Conservation (phyloP, 2,888 invertebrate genomes). For the Bombylius discolor region DNA sequence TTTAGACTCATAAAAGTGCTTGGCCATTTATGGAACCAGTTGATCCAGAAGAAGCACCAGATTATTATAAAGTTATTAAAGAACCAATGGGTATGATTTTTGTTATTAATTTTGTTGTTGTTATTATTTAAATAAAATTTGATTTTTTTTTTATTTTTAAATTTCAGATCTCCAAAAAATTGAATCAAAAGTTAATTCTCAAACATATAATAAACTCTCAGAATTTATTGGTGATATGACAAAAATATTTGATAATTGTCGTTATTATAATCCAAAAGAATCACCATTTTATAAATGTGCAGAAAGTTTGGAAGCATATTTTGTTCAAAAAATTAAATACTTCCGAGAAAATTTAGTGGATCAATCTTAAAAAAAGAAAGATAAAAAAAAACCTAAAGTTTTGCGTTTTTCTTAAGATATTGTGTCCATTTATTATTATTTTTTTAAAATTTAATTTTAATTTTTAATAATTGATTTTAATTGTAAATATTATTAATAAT, state of each 20-base stretch:
- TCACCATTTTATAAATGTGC: slow-evolving; percentile 95
- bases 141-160: slow-evolving; percentile 21
- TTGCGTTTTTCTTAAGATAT: no score
- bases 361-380: slow-evolving; percentile 7
- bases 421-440: no score
- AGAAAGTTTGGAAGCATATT: slow-evolving; percentile 86
- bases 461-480: no score
- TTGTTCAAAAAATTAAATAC: slow-evolving; percentile 85
- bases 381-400: background rate
- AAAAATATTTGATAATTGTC: slow-evolving; percentile 97
- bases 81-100: slow-evolving; percentile 78
- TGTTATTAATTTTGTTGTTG: background rate
- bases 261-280: slow-evolving; percentile 91
- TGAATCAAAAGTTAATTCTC: slow-evolving; percentile 71
- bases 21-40: slow-evolving; percentile 98
- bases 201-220: slow-evolving; percentile 71
- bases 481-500: no score
- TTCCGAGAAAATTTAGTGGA: slow-evolving; percentile 67
- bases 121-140: background rate
- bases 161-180: slow-evolving; percentile 80
- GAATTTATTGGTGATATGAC: slow-evolving; percentile 97
- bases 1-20: slow-evolving; percentile 81
- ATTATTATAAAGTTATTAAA: slow-evolving; percentile 91
- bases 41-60: slow-evolving; percentile 88
- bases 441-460: no score